phyloP scores from a whole-genome alignment of 2,113 vertebrate genomes.

The Turnix velox region DNA sequence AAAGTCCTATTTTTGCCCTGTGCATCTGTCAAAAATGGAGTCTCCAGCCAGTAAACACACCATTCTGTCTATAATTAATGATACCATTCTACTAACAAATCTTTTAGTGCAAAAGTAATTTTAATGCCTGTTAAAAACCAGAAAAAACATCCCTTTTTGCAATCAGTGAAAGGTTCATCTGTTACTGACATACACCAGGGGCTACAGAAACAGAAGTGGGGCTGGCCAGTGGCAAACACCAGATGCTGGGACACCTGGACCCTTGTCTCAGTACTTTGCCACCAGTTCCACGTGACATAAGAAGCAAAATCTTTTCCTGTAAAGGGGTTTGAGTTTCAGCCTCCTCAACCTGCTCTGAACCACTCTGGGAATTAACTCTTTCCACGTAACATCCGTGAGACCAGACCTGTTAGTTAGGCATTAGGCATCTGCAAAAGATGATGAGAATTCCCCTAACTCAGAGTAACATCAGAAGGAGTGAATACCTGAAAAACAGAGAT shows the following conservation, averaged over 20 bases:
- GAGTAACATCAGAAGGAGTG: neutral
- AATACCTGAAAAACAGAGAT: neutral
- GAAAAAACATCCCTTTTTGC: neutral
- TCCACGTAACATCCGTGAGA: neutral
- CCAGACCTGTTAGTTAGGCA: neutral
- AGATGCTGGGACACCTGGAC: neutral
- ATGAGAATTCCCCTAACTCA: neutral
- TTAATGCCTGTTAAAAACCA: neutral
- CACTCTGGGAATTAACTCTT: neutral
- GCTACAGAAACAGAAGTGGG: neutral
- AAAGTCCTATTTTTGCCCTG: neutral
- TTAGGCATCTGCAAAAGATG: fast-evolving
- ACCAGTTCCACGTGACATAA: neutral
- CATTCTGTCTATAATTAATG: neutral
- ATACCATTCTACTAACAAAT: neutral
- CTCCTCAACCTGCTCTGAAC: neutral
- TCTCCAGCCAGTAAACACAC: neutral
- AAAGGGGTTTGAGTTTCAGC: neutral
- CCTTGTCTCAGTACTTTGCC: neutral
- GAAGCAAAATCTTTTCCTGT: neutral
- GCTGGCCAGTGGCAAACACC: neutral
- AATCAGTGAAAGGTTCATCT: neutral
- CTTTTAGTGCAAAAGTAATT: neutral
- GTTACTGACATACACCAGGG: neutral
- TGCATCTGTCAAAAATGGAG: neutral